A percentile compares a stretch with the other conserved stretches of the same genome.
phyloP scores from a whole-genome alignment of 1,140 invertebrate species.

The Leucophenga varia region DNA sequence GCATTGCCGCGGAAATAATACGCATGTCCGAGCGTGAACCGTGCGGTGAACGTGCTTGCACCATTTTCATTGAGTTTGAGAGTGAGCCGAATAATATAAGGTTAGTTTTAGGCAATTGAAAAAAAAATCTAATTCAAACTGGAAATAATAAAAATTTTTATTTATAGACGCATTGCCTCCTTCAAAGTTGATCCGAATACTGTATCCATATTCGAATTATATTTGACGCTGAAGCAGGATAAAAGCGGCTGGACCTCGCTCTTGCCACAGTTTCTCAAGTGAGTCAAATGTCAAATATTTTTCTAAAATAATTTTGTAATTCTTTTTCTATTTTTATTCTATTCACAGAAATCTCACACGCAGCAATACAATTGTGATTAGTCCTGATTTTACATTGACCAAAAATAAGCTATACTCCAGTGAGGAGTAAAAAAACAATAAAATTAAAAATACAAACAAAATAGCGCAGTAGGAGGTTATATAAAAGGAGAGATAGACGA shows the following conservation, averaged over 20 bases:
- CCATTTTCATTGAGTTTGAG: constrained; percentile 74
- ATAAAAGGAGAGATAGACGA: background rate
- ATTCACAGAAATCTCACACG: constrained; percentile 73
- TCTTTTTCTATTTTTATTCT: constrained; percentile 17
- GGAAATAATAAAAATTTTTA: background rate
- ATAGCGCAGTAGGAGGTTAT: background rate
- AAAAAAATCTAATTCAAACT: background rate
- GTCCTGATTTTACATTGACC: constrained; percentile 77
- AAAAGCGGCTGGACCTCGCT: constrained; percentile 78
- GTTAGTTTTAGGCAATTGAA: constrained; percentile 50
- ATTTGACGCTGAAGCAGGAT: constrained; percentile 80
- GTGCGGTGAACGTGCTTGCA: constrained; percentile 77
- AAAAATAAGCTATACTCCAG: constrained; percentile 80
- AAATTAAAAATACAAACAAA: background rate
- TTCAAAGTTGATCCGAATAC: constrained; percentile 81
- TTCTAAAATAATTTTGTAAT: background rate
- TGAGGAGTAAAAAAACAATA: constrained; percentile 23
- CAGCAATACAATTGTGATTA: constrained; percentile 80
- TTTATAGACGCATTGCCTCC: constrained; percentile 58
- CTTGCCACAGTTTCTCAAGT: constrained; percentile 83
- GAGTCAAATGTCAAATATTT: constrained; percentile 56
- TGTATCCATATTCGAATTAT: constrained; percentile 83
- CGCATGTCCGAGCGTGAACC: constrained; percentile 81
- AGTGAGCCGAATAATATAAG: constrained; percentile 63
- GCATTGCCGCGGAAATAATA: constrained; percentile 74